phyloP scores from a whole-genome alignment of 2,113 vertebrate species.

The Syngnathus scovelli region DNA sequence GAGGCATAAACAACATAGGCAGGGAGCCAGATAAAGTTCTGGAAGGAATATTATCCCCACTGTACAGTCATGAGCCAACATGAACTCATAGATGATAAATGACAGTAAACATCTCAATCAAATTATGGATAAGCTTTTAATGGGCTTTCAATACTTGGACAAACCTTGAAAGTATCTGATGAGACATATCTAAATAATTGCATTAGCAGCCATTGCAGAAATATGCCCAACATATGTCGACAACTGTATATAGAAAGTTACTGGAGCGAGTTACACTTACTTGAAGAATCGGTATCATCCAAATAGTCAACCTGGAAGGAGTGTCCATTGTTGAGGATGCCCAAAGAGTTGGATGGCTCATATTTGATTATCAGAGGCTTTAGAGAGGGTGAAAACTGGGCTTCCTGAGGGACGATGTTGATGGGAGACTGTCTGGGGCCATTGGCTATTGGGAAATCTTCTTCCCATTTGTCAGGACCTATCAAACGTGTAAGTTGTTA shows the following conservation, averaged over 20 bases:
- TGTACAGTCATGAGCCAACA: neutral
- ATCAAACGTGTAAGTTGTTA: neutral
- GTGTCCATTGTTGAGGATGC: conserved; percentile 88
- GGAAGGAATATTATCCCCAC: neutral
- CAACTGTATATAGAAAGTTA: neutral
- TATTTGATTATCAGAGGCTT: conserved; percentile 78
- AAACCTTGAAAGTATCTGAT: too few species aligned
- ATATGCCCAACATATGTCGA: too few species aligned
- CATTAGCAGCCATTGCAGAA: too few species aligned
- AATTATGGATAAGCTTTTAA: neutral
- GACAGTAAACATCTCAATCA: neutral
- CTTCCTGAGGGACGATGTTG: conserved; percentile 80
- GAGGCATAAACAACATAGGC: conserved; percentile 7
- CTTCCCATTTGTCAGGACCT: conserved; percentile 85
- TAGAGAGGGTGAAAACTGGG: conserved; percentile 76
- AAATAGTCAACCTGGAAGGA: conserved; percentile 87
- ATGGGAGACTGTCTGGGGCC: conserved; percentile 91
- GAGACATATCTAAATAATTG: too few species aligned
- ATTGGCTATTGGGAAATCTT: conserved; percentile 78
- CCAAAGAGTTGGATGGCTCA: conserved; percentile 75
- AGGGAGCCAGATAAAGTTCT: conserved; percentile 1
- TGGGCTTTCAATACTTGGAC: too few species aligned
- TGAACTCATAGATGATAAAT: too few species aligned
- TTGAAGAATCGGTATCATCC: conserved; percentile 82
- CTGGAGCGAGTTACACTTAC: conserved; percentile 63